Conservation (phyloP, 1,140 invertebrate species). For the Idris sp. region DNA sequence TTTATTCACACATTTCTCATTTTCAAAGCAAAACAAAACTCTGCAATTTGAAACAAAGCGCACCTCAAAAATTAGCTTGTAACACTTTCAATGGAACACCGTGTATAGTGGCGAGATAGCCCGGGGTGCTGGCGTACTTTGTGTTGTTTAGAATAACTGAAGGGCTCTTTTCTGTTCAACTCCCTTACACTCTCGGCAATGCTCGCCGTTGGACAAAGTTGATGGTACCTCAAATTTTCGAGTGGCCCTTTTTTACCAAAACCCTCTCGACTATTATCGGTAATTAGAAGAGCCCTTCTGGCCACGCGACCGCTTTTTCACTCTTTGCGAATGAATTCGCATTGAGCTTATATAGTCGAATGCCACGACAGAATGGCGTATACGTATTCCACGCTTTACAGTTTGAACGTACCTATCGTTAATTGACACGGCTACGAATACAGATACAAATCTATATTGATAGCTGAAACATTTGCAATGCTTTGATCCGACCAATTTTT, state of each 20-base stretch:
- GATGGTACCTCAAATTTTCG: conserved; percentile 50
- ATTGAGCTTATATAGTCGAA: conserved; percentile 16
- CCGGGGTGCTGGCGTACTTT: conserved; percentile 71
- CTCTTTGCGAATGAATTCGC: conserved; percentile 60
- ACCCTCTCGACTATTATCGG: conserved; percentile 72
- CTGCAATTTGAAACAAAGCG: conserved; percentile 56
- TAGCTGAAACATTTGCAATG: conserved; percentile 41
- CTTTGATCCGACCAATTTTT: conserved; percentile 56
- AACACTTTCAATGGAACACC: conserved; percentile 60
- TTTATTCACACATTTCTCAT: conserved; percentile 57
- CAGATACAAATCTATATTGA: conserved; percentile 54
- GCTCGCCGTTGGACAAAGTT: conserved; percentile 42
- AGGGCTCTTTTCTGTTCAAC: conserved; percentile 67
- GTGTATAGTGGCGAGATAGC: conserved; percentile 55
- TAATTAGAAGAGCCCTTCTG: conserved; percentile 76
- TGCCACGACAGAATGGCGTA: conserved; percentile 23
- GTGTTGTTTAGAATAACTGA: conserved; percentile 78
- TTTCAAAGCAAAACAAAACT: conserved; percentile 57
- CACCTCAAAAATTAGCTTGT: conserved; percentile 58
- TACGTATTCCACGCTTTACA: conserved; percentile 35
- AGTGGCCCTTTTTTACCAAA: conserved; percentile 44
- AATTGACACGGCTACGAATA: conserved; percentile 43
- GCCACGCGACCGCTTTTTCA: conserved; percentile 74
- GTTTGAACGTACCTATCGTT: conserved; percentile 31
- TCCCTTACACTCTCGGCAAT: conserved; percentile 47